These are phyloP conservation scores for Blera fallax DNA, from an alignment of 2,888 invertebrate species.

Conservation along the genomic window DNA sequence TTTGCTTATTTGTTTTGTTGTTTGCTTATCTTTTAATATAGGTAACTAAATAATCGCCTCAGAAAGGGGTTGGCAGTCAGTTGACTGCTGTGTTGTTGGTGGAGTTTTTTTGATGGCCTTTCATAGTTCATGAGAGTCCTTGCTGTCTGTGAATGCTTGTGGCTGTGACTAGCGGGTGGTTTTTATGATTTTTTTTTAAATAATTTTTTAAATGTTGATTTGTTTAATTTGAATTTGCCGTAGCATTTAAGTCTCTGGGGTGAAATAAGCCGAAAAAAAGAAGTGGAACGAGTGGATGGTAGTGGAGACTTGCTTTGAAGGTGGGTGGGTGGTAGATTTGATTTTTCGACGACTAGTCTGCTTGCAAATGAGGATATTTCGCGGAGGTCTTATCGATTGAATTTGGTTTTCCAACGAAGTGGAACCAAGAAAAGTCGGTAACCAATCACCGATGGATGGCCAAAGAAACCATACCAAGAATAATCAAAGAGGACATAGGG, in stretches of 20 bases:
- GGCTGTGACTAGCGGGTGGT: not conserved
- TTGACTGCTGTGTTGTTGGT: not conserved
- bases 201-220: constrained; percentile 3
- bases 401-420: too few species aligned
- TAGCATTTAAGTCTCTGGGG: constrained; percentile 36
- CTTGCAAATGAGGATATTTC: too few species aligned
- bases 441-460: too few species aligned
- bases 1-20: constrained; percentile 20
- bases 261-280: not conserved
- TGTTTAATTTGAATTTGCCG: not conserved
- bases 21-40: constrained; percentile 44
- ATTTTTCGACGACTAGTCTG: too few species aligned
- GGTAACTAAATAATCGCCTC: constrained; percentile 44
- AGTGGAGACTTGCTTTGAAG: not conserved
- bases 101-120: not conserved
- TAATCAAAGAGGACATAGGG: too few species aligned
- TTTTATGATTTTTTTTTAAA: not conserved
- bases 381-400: too few species aligned
- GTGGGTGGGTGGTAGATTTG: not conserved
- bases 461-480: too few species aligned
- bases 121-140: not conserved
- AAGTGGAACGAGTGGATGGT: not conserved
- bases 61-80: not conserved
- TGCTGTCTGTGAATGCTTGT: not conserved
- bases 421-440: too few species aligned